Base-by-base conservation (phyloP, 2,113 vertebrate species). In the Eonycteris spelaea region DNA sequence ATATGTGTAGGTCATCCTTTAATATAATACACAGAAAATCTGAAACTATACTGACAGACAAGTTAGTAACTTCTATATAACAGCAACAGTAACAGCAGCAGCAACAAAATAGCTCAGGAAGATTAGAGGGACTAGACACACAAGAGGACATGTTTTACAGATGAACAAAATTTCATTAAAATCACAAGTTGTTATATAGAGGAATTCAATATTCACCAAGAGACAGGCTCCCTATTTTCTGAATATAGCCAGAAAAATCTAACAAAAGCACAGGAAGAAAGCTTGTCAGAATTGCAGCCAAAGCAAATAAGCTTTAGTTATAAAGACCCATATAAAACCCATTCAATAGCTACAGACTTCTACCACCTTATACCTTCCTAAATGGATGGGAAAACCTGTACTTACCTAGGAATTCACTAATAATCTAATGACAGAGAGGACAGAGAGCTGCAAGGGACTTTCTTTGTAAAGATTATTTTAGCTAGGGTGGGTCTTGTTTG, bases 151-250 rank as follows among this genome's bases (percentile, higher is more conserved):
- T 68, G 80, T 78, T 96, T 95, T 92, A 63, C 9, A 87, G 88
- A 86, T 96, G 55, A 94, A 97, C 28, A 74, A 87, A 95, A 35
- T 16, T 74, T 97, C 91, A 91, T 94, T 97, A 96, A 95, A 92
- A 91, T 92, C 38, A 45, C 91, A 82, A 96, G 73, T 92, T 96
- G 94, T 96, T 91, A 91, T 38, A 82, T 6, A 74, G 45, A 96
- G 67, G 51, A 97, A 96, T 92, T 87, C 78, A 86, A 88, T 96
- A 96, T 88, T 92, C 71, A 91, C 77, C 28, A 92, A 57, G 80
- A 96, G 80, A 74, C 70, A 80, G 55, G 35, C 45, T 94, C 70
- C 48, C 14, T 80, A 51, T 95, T 96, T 95, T 90, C 85, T 92
- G 70, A 93, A 96, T 53, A 71, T 88, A 94, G 75, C 71, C 53